Evolutionary conservation across 2,797 vertebrate genomes (phyloP).

Genomic region (Molossus molossus): DNA sequence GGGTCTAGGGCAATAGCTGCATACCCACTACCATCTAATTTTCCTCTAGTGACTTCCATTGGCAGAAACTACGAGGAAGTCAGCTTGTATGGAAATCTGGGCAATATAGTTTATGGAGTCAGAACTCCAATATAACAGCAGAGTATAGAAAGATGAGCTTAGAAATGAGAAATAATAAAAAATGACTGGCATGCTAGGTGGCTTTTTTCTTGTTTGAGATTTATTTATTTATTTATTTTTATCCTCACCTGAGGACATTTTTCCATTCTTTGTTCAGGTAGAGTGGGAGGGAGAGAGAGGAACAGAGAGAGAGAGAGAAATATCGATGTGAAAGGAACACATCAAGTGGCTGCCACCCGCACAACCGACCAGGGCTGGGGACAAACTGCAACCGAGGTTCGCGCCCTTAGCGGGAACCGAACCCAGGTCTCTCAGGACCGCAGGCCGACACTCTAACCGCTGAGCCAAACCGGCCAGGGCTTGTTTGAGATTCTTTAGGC

Average conservation of each 20-base stretch:
- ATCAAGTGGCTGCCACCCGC: too few relatives aligned
- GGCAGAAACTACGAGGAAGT: neutral
- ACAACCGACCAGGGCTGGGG: too few relatives aligned
- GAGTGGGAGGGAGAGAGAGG: too few relatives aligned
- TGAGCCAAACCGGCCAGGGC: too few relatives aligned
- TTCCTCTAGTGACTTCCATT: neutral
- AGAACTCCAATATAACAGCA: neutral
- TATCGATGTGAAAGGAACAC: too few relatives aligned
- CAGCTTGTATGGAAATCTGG: neutral
- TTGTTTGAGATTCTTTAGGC: neutral
- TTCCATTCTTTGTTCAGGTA: too few relatives aligned
- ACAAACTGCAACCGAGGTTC: too few relatives aligned
- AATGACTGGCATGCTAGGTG: neutral
- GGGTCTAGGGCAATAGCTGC: neutral
- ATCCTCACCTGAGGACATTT: too few relatives aligned
- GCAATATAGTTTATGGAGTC: neutral
- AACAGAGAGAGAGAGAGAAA: too few relatives aligned
- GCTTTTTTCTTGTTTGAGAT: neutral
- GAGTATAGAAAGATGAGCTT: neutral
- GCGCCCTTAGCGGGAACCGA: too few relatives aligned
- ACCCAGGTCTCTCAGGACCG: too few relatives aligned
- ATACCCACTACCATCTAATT: neutral
- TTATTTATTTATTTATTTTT: neutral
- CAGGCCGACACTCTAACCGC: too few relatives aligned
- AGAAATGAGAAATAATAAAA: neutral